Evolutionary conservation across 2,113 vertebrate genomes (phyloP).

Genomic region (Scartelaos histophorus): DNA sequence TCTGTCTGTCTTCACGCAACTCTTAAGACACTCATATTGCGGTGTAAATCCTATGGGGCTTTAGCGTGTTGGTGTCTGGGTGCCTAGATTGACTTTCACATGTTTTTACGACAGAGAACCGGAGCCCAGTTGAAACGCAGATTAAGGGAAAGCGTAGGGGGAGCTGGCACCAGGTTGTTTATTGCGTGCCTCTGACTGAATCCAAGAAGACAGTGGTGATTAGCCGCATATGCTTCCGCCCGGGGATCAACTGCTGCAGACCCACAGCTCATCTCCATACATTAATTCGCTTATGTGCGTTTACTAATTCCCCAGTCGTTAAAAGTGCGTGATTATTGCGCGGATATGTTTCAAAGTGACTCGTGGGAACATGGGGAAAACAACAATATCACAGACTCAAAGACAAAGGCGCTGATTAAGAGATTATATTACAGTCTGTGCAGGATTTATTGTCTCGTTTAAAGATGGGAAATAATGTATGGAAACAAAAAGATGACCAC

Average conservation of each 20-base stretch:
- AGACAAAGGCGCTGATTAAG: conserved; percentile 23
- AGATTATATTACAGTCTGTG: conserved; percentile 24
- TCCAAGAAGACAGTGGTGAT: conserved; percentile 73
- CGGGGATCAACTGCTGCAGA: conserved; percentile 70
- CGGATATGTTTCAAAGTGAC: conserved; percentile 53
- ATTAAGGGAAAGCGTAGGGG: conserved; percentile 69
- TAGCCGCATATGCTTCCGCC: conserved; percentile 73
- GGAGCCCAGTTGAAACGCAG: conserved; percentile 69
- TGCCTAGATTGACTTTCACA: conserved; percentile 60
- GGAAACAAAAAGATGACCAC: conserved; percentile 2
- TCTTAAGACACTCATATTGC: conserved; percentile 52
- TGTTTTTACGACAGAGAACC: conserved; percentile 34
- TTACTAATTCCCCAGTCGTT: conserved; percentile 60
- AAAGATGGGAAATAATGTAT: neutral
- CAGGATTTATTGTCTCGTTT: conserved; percentile 15
- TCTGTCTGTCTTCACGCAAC: conserved; percentile 42
- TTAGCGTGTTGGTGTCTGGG: conserved; percentile 53
- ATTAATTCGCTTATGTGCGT: conserved; percentile 72
- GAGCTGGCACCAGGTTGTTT: conserved; percentile 70
- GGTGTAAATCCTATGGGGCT: conserved; percentile 59
- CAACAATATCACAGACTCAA: conserved; percentile 33
- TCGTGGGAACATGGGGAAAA: conserved; percentile 41
- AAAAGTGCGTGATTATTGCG: conserved; percentile 50
- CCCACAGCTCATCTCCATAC: conserved; percentile 70
- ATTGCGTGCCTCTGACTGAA: conserved; percentile 74